These are phyloP conservation scores for Caenorhabditis macrosperma DNA, from an alignment of 2,888 invertebrate genomes.

Conservation along the genomic window DNA sequence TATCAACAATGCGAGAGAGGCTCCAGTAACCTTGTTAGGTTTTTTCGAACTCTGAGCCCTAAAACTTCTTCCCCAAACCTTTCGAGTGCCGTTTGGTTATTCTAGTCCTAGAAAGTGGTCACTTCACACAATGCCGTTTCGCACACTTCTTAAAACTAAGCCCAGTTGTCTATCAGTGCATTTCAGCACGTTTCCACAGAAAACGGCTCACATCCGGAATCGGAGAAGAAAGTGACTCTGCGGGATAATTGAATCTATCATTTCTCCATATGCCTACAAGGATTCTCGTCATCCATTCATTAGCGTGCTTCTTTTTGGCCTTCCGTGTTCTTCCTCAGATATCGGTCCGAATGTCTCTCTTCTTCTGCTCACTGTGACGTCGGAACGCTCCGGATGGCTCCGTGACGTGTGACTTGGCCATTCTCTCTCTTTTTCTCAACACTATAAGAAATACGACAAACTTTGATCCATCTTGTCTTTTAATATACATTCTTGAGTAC, in stretches of 20 bases:
- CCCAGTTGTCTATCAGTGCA: neutral
- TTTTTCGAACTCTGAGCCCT: neutral
- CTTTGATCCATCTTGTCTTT: slow-evolving; percentile 47
- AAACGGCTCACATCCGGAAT: slow-evolving; percentile 21
- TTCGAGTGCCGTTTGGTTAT: slow-evolving; percentile 11
- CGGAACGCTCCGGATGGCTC: slow-evolving; percentile 36
- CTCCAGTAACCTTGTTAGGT: neutral
- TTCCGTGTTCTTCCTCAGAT: slow-evolving; percentile 39
- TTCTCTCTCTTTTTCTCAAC: slow-evolving; percentile 8
- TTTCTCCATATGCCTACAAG: slow-evolving; percentile 30
- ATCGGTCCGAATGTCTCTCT: too few relatives aligned
- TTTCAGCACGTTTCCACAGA: neutral
- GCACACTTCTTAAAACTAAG: neutral
- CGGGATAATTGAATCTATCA: slow-evolving; percentile 40
- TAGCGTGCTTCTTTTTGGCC: slow-evolving; percentile 3
- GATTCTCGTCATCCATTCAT: slow-evolving; percentile 49
- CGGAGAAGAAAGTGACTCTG: slow-evolving; percentile 20
- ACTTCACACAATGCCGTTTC: neutral
- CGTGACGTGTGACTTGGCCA: slow-evolving; percentile 40
- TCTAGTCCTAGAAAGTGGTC: neutral
- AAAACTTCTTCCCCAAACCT: neutral
- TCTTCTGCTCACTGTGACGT: slow-evolving; percentile 44
- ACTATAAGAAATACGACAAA: slow-evolving; percentile 19
- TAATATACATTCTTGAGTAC: slow-evolving; percentile 54
- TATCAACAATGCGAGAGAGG: neutral